A percentile compares a stretch with the other conserved stretches of the same genome.
These are phyloP conservation scores for Capreolus pygargus DNA, from an alignment of 2,113 vertebrate species.

Conservation along the genomic window DNA sequence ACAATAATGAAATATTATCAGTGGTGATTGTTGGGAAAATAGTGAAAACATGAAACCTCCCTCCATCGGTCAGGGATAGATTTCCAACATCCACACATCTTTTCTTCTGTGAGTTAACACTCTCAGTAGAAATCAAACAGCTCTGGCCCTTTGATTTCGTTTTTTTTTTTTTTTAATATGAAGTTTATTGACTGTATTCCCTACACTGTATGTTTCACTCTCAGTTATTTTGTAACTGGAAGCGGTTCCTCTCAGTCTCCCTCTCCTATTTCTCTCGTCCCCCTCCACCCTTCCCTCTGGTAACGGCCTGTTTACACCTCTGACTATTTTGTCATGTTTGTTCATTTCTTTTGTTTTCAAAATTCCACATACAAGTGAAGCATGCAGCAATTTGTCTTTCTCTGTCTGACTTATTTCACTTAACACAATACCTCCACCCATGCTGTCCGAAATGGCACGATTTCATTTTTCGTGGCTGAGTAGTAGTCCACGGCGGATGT, in stretches of 20 bases:
- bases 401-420: background rate
- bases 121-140: background rate
- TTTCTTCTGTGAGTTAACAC: background rate
- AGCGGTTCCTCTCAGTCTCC: rapidly evolving
- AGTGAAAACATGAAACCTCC: background rate
- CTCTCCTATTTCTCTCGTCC: rapidly evolving
- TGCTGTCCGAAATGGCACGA: background rate
- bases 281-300: background rate
- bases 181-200: rapidly evolving
- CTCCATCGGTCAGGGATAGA: rapidly evolving
- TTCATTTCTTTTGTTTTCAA: too few relatives aligned
- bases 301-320: background rate
- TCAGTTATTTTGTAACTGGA: background rate
- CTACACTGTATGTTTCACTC: rapidly evolving
- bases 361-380: background rate
- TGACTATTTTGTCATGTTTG: background rate
- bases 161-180: too few relatives aligned
- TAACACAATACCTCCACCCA: rapidly evolving
- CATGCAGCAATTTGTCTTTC: background rate
- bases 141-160: background rate
- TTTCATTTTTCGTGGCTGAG: background rate
- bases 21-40: background rate
- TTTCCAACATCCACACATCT: rapidly evolving
- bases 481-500: rapidly evolving
- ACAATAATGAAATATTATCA: background rate